phyloP scores from a whole-genome alignment of 2,888 invertebrate genomes.

The Lasioglossum malachurum region DNA sequence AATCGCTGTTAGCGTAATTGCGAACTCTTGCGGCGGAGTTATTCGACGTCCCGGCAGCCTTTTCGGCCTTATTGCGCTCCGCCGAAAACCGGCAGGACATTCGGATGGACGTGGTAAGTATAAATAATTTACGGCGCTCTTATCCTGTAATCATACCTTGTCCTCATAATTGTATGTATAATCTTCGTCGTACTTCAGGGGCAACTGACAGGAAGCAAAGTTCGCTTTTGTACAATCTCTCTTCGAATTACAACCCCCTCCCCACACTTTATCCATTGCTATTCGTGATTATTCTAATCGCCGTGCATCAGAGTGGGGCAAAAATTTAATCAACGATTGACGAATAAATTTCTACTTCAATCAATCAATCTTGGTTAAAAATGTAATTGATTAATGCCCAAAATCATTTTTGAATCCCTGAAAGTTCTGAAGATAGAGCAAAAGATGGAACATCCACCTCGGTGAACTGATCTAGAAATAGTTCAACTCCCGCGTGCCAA shows the following conservation, averaged over 20 bases:
- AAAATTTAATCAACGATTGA: no score
- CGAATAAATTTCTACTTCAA: no score
- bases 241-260: neutral
- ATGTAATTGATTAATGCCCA: no score
- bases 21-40: neutral
- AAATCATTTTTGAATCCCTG: neutral
- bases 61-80: neutral
- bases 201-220: neutral
- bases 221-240: neutral
- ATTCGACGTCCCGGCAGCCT: neutral
- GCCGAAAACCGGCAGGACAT: neutral
- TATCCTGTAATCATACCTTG: neutral
- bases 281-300: neutral
- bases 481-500: no score
- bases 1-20: neutral
- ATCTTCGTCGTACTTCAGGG: neutral
- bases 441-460: neutral
- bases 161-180: neutral
- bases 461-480: neutral
- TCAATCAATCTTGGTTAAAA: no score
- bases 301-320: neutral
- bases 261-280: neutral
- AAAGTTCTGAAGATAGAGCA: neutral
- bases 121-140: neutral
- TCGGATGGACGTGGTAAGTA: neutral